These are phyloP conservation scores for Aporophyla lueneburgensis DNA, from an alignment of 2,888 invertebrate species.

Conservation along the genomic window DNA sequence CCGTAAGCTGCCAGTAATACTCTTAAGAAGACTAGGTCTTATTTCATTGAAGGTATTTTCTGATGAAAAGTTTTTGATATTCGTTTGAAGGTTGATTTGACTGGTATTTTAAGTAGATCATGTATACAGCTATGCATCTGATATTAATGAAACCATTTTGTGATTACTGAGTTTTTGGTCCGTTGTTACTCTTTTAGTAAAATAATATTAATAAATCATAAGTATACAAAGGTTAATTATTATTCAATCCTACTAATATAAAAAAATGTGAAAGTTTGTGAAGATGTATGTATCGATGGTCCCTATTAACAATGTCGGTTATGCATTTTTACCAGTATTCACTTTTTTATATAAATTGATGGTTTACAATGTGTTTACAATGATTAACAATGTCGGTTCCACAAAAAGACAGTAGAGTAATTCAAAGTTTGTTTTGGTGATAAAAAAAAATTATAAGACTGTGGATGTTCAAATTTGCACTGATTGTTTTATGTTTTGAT, in stretches of 20 bases:
- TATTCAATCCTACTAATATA: not conserved
- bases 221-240: not conserved
- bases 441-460: no score
- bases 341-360: no score
- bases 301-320: no score
- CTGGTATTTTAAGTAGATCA: not conserved
- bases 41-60: constrained; percentile 18
- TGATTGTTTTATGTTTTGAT: no score
- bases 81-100: not conserved
- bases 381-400: no score
- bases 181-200: not conserved
- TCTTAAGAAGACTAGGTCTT: constrained; percentile 9
- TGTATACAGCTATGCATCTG: not conserved
- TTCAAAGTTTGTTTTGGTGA: no score
- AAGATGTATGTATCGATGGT: no score
- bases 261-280: no score
- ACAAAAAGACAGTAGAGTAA: no score
- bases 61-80: not conserved
- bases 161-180: not conserved
- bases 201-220: not conserved
- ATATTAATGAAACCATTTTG: not conserved
- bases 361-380: no score
- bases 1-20: constrained; percentile 40
- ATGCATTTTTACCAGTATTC: no score
- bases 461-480: no score